These are phyloP conservation scores for Oreortyx pictus DNA, from an alignment of 2,797 vertebrate species.

Conservation along the genomic window DNA sequence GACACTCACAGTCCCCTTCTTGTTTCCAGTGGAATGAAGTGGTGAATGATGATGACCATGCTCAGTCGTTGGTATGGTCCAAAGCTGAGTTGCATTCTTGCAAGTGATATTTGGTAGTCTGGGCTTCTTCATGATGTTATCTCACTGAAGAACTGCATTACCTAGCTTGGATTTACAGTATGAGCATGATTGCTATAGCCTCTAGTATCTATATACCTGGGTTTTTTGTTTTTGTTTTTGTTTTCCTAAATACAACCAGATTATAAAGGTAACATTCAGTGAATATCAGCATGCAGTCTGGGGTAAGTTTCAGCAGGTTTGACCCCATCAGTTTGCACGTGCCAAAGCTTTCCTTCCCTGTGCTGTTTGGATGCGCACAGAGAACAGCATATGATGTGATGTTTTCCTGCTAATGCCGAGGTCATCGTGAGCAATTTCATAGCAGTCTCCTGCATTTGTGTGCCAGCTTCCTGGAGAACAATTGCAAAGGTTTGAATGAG, in stretches of 20 bases:
- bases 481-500: neutral
- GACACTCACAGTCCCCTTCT: neutral
- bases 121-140: neutral
- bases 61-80: neutral
- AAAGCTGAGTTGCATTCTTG: neutral
- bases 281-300: neutral
- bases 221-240: neutral
- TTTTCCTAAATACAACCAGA: neutral
- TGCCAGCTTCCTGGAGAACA: neutral
- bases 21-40: neutral
- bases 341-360: neutral
- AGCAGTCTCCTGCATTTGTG: neutral
- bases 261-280: neutral
- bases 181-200: neutral
- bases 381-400: neutral
- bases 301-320: neutral
- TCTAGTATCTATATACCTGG: fast-evolving
- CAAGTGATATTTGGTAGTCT: neutral
- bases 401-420: neutral
- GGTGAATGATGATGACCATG: fast-evolving
- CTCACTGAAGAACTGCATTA: neutral
- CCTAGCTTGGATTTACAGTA: neutral
- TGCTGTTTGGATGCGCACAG: fast-evolving
- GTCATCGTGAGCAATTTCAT: fast-evolving
- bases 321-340: neutral